Evolutionary conservation across 2,113 vertebrate genomes (phyloP).

Genomic region (Rattus norvegicus): DNA sequence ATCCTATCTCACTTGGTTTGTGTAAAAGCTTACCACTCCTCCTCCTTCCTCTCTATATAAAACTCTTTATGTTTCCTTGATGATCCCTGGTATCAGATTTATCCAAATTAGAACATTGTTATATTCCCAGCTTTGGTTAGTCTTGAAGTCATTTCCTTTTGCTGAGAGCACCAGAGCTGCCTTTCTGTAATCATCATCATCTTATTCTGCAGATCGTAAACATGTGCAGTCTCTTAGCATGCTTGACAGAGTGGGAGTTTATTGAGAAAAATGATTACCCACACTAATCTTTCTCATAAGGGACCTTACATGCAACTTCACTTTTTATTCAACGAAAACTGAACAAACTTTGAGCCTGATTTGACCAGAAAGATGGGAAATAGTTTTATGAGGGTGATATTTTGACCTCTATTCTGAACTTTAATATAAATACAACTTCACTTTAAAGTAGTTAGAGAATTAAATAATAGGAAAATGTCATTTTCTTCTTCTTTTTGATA

Average conservation of each 20-base stretch:
- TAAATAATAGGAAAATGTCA: conserved; percentile 51
- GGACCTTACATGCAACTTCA: not conserved
- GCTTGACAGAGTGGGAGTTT: not conserved
- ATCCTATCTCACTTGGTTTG: conserved; percentile 13
- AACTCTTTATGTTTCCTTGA: not conserved
- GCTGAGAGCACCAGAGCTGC: not conserved
- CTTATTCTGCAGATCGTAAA: conserved; percentile 30
- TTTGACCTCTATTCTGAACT: conserved; percentile 52
- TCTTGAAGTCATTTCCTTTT: conserved; percentile 50
- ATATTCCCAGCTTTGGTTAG: not conserved
- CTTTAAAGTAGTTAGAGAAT: conserved; percentile 47
- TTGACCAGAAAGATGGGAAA: conserved; percentile 4
- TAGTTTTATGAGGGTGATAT: not conserved
- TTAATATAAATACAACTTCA: conserved; percentile 49
- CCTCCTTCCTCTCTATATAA: not conserved
- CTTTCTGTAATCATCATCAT: not conserved
- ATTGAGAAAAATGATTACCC: conserved; percentile 50
- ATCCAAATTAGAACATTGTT: conserved; percentile 5
- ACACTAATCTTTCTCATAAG: conserved; percentile 17
- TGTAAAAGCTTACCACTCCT: not conserved
- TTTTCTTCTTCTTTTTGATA: conserved; percentile 33
- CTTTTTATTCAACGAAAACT: conserved; percentile 22
- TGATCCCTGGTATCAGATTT: not conserved
- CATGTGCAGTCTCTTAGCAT: conserved; percentile 12
- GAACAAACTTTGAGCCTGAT: conserved; percentile 36